phyloP scores from a whole-genome alignment of 2,113 vertebrate genomes.

The Thalassarche chlororhynchos region DNA sequence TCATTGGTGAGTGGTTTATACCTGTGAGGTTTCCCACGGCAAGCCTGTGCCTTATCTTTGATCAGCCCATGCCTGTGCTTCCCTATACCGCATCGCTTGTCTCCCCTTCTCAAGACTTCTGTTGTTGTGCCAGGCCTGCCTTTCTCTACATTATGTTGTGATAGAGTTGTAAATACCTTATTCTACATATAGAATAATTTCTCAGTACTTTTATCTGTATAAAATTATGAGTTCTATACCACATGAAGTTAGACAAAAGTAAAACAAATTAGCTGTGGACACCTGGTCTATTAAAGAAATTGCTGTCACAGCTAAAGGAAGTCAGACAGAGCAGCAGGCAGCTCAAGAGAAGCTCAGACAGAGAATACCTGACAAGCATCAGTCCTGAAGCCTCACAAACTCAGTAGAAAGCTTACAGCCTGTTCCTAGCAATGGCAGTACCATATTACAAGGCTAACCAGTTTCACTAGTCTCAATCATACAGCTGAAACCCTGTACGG shows the following conservation, averaged over 20 bases:
- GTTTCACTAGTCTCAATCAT: neutral
- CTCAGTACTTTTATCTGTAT: neutral
- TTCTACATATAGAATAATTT: neutral
- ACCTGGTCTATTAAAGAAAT: neutral
- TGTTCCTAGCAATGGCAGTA: neutral
- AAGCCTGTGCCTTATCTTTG: neutral
- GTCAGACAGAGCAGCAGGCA: neutral
- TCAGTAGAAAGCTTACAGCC: neutral
- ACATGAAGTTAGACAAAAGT: neutral
- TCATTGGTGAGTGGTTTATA: neutral
- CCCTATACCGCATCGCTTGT: neutral
- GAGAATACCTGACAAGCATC: neutral
- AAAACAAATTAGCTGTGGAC: neutral
- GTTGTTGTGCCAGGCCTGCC: neutral
- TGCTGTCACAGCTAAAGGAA: neutral
- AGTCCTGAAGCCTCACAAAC: neutral
- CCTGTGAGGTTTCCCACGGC: neutral
- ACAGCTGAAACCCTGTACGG: neutral
- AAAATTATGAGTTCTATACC: neutral
- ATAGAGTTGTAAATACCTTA: neutral
- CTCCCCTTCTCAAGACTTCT: neutral
- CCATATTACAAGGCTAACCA: neutral
- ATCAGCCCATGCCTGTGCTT: neutral
- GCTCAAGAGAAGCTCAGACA: neutral
- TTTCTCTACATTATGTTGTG: neutral